Evolutionary conservation across 2,113 vertebrate species (phyloP), one percentile per base, ranked within the genome.

Genomic region (Mugil cephalus): DNA sequence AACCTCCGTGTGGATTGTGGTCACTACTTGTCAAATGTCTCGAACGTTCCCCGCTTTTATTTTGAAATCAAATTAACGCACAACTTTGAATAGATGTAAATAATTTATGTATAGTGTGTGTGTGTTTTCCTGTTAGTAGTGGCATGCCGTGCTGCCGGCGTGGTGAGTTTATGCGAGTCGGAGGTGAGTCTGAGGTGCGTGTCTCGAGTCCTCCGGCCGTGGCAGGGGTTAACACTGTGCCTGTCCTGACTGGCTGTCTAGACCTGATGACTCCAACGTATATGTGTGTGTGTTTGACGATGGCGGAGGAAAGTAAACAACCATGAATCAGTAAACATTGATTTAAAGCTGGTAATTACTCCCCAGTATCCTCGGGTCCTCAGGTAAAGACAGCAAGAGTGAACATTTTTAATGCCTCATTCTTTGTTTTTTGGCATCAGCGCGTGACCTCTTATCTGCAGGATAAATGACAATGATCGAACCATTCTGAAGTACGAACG

Each of bases 321-420:
- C 50, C 35, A 54, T 80, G 47, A 86, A 80, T 83, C 77, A 76
- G 66, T 78, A 74, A 75, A 88, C 77, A 83, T 88, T 52, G 74
- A 88, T 76, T 77, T 63, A 67, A 83, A 83, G 55, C 66, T 69
- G 69, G 56, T 84, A 80, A 87, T 87, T 87, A 89, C 79, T 84
- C 60, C 46, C 36, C 14, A 8, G 55, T 79, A 46, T 73, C 68
- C 53, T 54, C 68, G 69, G 81, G 71, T 73, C 68, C 53, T 54
- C 68, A 71, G 81, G 71, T 83, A 12, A 81, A 54, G 43, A 65
- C 54, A n/a, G 45, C 42, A 30, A 39, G 15, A 42, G 48, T 35
- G 46, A 55, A 72, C 65, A 4, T 30, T 53, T 75, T 17, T 11
- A 43, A 6, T 52, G 9, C 15, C 24, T 62, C 10, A 6, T 38